phyloP scores from a whole-genome alignment of 30 jellyfish, hydroid and myxozoan species.

The Aurelia aurita complex sp. Pacific region DNA sequence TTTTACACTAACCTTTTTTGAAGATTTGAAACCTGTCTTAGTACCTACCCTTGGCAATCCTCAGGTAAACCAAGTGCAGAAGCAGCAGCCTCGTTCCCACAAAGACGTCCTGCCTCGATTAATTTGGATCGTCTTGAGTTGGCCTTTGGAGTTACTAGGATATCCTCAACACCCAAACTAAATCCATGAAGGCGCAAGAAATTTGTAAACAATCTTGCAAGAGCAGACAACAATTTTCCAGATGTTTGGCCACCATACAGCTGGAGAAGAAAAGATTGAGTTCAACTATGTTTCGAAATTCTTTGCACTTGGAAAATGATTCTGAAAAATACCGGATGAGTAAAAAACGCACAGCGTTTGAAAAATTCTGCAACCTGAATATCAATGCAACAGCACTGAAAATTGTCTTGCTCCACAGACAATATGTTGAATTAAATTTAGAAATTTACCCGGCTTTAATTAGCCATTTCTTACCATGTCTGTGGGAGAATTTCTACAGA shows the following conservation, averaged over 20 bases:
- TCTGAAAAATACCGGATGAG: too few relatives aligned
- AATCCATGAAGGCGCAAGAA: slow-evolving; percentile 88
- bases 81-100: slow-evolving; percentile 97
- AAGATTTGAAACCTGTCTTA: too few relatives aligned
- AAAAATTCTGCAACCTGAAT: too few relatives aligned
- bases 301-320: too few relatives aligned
- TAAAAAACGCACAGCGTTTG: too few relatives aligned
- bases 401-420: too few relatives aligned
- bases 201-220: slow-evolving; percentile 92
- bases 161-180: slow-evolving; percentile 97
- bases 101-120: slow-evolving; percentile 75
- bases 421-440: too few relatives aligned
- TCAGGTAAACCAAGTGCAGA: slow-evolving; percentile 85
- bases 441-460: too few relatives aligned
- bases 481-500: too few relatives aligned
- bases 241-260: slow-evolving; percentile 95
- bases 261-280: slow-evolving; percentile 38
- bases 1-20: too few relatives aligned
- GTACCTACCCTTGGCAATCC: slow-evolving; percentile 19
- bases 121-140: slow-evolving; percentile 70
- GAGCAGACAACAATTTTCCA: slow-evolving; percentile 85
- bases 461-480: too few relatives aligned
- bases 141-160: slow-evolving; percentile 83
- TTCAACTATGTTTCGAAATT: not conserved
- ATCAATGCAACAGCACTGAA: too few relatives aligned